Conservation (phyloP, 2,888 invertebrate species). For the Drosophila mimetica region DNA sequence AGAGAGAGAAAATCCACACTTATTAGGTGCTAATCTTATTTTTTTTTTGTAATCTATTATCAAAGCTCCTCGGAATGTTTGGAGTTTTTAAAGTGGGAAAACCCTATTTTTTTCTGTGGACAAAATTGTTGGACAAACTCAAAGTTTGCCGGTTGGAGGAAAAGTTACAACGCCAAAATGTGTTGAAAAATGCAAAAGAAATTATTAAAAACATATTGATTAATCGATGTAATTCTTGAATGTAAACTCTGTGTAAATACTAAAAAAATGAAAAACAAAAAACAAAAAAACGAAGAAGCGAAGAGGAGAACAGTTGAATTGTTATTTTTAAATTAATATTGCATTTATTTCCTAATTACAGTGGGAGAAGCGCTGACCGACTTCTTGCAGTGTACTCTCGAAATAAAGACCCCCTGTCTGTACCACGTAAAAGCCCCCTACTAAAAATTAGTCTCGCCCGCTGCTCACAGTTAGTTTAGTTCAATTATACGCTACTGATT, state of each 20-base stretch:
- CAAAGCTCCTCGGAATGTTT: constrained; percentile 7
- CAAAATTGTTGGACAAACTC: constrained; percentile 60
- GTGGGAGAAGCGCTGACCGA: constrained; percentile 58
- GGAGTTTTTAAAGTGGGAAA: constrained; percentile 18
- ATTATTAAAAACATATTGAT: constrained; percentile 27
- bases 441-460: constrained; percentile 28
- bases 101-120: constrained; percentile 27
- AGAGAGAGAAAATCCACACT: constrained; percentile 26
- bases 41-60: constrained; percentile 12
- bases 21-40: constrained; percentile 60
- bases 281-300: constrained; percentile 26
- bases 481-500: constrained; percentile 64
- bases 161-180: constrained; percentile 55
- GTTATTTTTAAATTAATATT: constrained; percentile 55
- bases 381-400: constrained; percentile 74
- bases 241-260: constrained; percentile 71
- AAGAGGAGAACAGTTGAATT: constrained; percentile 8
- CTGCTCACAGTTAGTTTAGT: constrained; percentile 49
- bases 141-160: constrained; percentile 60
- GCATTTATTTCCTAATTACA: constrained; percentile 77
- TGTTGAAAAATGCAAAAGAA: constrained; percentile 60
- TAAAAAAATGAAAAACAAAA: constrained; percentile 70
- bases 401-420: constrained; percentile 56
- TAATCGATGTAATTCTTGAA: constrained; percentile 46
- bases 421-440: constrained; percentile 22